phyloP scores from a whole-genome alignment of 2,888 invertebrate species.

The Trachelus tabidus region DNA sequence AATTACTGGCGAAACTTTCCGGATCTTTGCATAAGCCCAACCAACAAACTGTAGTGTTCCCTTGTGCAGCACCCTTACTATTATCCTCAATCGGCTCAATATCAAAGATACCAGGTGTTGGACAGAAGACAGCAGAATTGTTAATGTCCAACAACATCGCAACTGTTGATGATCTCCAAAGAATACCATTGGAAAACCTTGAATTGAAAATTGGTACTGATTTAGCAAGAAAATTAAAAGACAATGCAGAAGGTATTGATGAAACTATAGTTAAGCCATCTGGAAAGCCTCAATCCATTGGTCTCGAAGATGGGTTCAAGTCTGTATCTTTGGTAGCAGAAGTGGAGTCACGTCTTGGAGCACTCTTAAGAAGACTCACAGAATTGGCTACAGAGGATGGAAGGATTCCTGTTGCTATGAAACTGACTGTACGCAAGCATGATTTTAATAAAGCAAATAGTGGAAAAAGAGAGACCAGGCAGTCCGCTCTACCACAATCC shows the following conservation, averaged over 20 bases:
- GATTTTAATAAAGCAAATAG: constrained; percentile 73
- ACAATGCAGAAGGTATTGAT: constrained; percentile 82
- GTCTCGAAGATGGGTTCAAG: constrained; percentile 83
- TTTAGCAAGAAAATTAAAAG: constrained; percentile 76
- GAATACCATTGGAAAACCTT: constrained; percentile 71
- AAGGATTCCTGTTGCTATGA: constrained; percentile 79
- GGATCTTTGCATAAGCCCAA: constrained; percentile 82
- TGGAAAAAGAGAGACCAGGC: constrained; percentile 80
- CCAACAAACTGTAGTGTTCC: constrained; percentile 83
- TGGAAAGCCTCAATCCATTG: constrained; percentile 83
- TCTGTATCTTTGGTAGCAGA: constrained; percentile 79
- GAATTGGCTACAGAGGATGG: constrained; percentile 82
- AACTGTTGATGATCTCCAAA: constrained; percentile 77
- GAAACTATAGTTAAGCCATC: constrained; percentile 77
- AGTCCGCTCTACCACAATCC: constrained; percentile 70
- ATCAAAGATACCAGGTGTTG: constrained; percentile 80
- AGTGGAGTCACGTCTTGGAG: constrained; percentile 78
- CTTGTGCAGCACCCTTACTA: constrained; percentile 75
- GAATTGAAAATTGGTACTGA: constrained; percentile 73
- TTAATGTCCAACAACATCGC: constrained; percentile 75
- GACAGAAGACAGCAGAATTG: constrained; percentile 75
- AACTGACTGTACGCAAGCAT: constrained; percentile 80
- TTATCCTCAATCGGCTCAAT: constrained; percentile 75
- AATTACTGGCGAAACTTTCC: constrained; percentile 83
- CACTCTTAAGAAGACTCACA: constrained; percentile 76